A percentile compares a stretch with the other conserved stretches of the same genome.
Evolutionary conservation across 1,140 invertebrate genomes (phyloP).

Genomic region (Scaptomyza graminum): DNA sequence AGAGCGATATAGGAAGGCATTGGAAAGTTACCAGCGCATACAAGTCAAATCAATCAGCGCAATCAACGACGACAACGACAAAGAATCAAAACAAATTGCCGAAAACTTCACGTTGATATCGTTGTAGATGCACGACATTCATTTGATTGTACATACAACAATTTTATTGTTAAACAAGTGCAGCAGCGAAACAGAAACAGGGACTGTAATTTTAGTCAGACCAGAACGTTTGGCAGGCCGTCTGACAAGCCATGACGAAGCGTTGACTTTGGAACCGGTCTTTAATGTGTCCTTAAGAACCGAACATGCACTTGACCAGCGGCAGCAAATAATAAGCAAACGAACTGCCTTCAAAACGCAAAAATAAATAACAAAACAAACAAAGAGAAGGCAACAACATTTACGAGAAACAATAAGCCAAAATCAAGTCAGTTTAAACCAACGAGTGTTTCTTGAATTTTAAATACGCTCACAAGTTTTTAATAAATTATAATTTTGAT

Average conservation of each 20-base stretch:
- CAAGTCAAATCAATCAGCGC: constrained; percentile 71
- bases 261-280: constrained; percentile 60
- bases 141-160: constrained; percentile 39
- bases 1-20: constrained; percentile 20
- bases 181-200: neutral
- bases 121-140: constrained; percentile 31
- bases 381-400: constrained; percentile 38
- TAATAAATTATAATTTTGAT: neutral
- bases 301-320: constrained; percentile 72
- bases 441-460: neutral
- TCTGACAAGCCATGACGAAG: constrained; percentile 52
- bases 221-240: constrained; percentile 46
- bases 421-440: neutral
- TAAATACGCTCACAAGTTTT: constrained; percentile 9
- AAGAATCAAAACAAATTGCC: constrained; percentile 76
- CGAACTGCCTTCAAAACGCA: constrained; percentile 67
- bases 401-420: constrained; percentile 13
- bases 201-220: constrained; percentile 3
- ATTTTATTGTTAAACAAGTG: no score
- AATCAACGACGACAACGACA: constrained; percentile 69
- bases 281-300: constrained; percentile 62
- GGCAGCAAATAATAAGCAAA: constrained; percentile 56
- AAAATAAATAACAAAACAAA: neutral
- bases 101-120: constrained; percentile 37
- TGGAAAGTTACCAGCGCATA: constrained; percentile 67